Conservation (phyloP, 2,113 vertebrate species). For the Rattus rattus region DNA sequence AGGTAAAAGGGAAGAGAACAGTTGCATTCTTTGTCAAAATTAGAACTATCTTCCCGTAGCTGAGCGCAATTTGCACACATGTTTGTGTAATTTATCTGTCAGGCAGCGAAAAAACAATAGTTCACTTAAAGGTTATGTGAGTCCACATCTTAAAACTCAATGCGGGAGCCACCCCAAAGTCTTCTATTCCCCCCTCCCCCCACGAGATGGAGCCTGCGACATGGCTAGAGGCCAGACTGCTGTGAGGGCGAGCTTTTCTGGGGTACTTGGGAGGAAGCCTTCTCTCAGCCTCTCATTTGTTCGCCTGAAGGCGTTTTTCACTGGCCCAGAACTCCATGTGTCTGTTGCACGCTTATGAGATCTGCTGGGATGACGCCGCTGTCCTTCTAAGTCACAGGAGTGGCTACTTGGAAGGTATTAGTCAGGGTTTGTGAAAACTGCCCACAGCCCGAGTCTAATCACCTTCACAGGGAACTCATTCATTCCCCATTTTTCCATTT, state of each 20-base stretch:
- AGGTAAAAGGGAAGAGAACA: constrained; percentile 76
- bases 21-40: constrained; percentile 68
- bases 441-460: background rate
- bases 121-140: constrained; percentile 13
- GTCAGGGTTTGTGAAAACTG: constrained; percentile 25
- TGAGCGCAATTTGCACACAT: constrained; percentile 66
- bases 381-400: background rate
- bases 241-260: background rate
- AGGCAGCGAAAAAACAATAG: background rate
- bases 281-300: background rate
- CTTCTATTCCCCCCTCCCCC: background rate
- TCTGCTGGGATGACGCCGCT: background rate
- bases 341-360: background rate
- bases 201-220: background rate
- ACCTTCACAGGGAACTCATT: constrained; percentile 40
- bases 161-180: background rate
- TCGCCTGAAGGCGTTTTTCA: background rate
- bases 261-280: background rate
- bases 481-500: constrained; percentile 60
- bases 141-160: background rate
- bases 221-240: background rate
- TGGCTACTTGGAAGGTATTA: constrained; percentile 51
- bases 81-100: constrained; percentile 77
- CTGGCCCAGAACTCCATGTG: constrained; percentile 8
- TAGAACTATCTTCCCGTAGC: constrained; percentile 48